A percentile compares a stretch with the other conserved stretches of the same genome.
These are phyloP conservation scores for Lophochroa leadbeateri DNA, from an alignment of 2,113 vertebrate genomes.

Conservation along the genomic window DNA sequence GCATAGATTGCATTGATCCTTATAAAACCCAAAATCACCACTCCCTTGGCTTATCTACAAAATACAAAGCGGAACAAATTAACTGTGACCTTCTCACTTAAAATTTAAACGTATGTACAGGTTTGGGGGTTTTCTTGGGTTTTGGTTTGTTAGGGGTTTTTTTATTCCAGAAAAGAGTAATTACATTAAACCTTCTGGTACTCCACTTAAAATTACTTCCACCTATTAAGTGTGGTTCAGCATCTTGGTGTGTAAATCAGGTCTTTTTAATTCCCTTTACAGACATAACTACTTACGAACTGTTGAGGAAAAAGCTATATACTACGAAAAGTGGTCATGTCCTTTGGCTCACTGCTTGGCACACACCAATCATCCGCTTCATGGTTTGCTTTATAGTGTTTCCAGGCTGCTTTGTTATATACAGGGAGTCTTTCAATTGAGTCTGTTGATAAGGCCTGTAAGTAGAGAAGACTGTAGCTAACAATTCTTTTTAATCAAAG, in stretches of 20 bases:
- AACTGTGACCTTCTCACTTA: not conserved
- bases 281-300: not conserved
- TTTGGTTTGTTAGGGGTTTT: not conserved
- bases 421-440: constrained; percentile 94
- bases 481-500: not conserved
- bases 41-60: not conserved
- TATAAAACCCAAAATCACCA: constrained; percentile 32
- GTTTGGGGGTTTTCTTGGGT: not conserved
- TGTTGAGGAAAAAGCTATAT: constrained; percentile 67
- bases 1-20: not conserved
- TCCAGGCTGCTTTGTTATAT: constrained; percentile 96
- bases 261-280: not conserved
- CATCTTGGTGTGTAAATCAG: constrained; percentile 15
- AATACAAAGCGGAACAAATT: not conserved
- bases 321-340: constrained; percentile 94
- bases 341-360: constrained; percentile 95
- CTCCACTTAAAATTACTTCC: constrained; percentile 12
- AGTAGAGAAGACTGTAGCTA: not conserved
- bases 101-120: not conserved
- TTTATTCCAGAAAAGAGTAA: constrained; percentile 9
- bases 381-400: constrained; percentile 91
- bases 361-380: constrained; percentile 96
- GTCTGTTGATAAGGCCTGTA: constrained; percentile 93
- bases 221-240: not conserved
- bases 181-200: constrained; percentile 11